A percentile compares a stretch with the other conserved stretches of the same genome.
phyloP scores from a whole-genome alignment of 2,888 invertebrate species.

The Eupithecia exiguata region DNA sequence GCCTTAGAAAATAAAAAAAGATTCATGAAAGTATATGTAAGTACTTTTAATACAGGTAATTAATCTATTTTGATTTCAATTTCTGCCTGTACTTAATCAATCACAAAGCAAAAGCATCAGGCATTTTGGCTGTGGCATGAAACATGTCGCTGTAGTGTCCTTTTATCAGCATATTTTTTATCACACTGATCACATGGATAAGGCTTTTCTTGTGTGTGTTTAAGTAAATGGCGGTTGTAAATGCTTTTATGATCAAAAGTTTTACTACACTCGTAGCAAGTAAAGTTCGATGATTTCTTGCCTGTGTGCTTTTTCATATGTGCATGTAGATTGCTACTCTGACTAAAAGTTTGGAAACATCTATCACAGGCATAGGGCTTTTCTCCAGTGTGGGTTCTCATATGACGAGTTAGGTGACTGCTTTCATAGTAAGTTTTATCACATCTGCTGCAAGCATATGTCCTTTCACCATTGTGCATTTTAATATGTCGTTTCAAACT shows the following conservation, averaged over 20 bases:
- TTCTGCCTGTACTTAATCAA: no score
- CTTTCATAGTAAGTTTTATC: constrained; percentile 29
- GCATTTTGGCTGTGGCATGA: constrained; percentile 20
- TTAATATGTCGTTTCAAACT: constrained; percentile 32
- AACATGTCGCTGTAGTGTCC: constrained; percentile 32
- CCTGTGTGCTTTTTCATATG: constrained; percentile 34
- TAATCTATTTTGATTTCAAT: no score
- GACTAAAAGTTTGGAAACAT: constrained; percentile 32
- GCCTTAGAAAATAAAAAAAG: no score
- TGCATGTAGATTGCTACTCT: constrained; percentile 30
- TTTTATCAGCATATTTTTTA: constrained; percentile 38
- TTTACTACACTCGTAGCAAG: constrained; percentile 31
- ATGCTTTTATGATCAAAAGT: constrained; percentile 33
- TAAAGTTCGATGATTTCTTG: constrained; percentile 27
- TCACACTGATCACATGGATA: constrained; percentile 34
- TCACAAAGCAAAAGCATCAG: not conserved
- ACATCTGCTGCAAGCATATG: constrained; percentile 30
- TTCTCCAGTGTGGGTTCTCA: constrained; percentile 34
- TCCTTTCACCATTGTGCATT: constrained; percentile 30
- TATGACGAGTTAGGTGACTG: constrained; percentile 30
- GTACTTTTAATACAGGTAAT: no score
- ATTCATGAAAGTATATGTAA: no score
- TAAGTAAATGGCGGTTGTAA: constrained; percentile 31
- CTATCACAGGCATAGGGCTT: constrained; percentile 33
- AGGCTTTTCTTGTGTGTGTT: constrained; percentile 35